Conservation (phyloP, 2,113 vertebrate species). For the Laticauda colubrina region DNA sequence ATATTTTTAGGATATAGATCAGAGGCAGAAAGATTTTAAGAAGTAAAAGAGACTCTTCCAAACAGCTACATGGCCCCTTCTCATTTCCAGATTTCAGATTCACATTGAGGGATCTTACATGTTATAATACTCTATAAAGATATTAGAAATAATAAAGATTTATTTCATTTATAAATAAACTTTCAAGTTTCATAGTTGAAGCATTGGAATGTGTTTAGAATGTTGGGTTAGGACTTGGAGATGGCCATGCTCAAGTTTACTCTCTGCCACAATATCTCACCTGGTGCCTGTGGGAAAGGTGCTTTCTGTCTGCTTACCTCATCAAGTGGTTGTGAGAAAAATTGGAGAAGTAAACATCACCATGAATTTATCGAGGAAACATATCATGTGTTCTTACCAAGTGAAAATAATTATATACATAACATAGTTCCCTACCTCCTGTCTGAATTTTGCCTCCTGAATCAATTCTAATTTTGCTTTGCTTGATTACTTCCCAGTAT, state of each 20-base stretch:
- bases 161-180: not conserved
- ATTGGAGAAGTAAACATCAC: not conserved
- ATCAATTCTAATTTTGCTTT: not conserved
- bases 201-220: not conserved
- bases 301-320: not conserved
- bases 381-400: not conserved
- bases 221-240: not conserved
- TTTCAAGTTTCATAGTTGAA: not conserved
- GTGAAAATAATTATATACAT: not conserved
- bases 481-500: not conserved
- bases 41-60: not conserved
- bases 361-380: not conserved
- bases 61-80: not conserved
- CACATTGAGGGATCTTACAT: not conserved
- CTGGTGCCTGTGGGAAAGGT: not conserved
- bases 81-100: not conserved
- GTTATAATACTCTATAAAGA: not conserved
- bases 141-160: not conserved
- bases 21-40: not conserved
- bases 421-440: not conserved
- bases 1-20: not conserved
- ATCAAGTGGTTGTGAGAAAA: not conserved
- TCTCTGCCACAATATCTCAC: not conserved
- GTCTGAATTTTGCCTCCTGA: not conserved
- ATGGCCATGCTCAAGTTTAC: not conserved